These are phyloP conservation scores for Scaeva pyrastri DNA, from an alignment of 2,888 invertebrate genomes.

Conservation along the genomic window DNA sequence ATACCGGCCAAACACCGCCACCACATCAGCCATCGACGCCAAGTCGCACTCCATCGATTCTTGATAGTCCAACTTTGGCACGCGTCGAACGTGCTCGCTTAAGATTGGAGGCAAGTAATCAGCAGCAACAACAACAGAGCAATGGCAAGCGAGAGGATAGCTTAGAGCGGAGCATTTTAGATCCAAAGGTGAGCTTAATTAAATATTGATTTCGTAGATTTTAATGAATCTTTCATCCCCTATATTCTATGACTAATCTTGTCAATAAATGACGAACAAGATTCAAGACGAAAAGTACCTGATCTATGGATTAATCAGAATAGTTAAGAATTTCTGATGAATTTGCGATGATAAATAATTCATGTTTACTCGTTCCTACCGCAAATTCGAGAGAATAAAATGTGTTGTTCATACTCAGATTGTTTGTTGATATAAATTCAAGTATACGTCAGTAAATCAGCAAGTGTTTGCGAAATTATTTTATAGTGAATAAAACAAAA, in stretches of 20 bases:
- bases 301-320: neutral
- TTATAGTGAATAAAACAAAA: neutral
- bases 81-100: constrained; percentile 86
- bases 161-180: constrained; percentile 82
- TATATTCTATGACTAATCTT: neutral
- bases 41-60: constrained; percentile 84
- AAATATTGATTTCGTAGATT: no score
- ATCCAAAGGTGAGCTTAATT: constrained; percentile 78
- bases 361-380: no score
- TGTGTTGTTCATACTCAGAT: neutral
- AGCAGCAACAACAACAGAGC: constrained; percentile 41
- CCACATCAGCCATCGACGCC: constrained; percentile 74
- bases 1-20: constrained; percentile 68
- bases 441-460: constrained; percentile 6
- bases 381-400: neutral
- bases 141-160: constrained; percentile 81
- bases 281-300: neutral
- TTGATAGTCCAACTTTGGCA: constrained; percentile 87
- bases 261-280: constrained; percentile 4
- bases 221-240: neutral
- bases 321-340: constrained; percentile 7
- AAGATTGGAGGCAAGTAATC: constrained; percentile 84
- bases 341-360: constrained; percentile 12
- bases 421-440: neutral
- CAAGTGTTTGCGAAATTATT: constrained; percentile 7